Conservation (phyloP, 2,113 vertebrate species). For the Pteronura brasiliensis region DNA sequence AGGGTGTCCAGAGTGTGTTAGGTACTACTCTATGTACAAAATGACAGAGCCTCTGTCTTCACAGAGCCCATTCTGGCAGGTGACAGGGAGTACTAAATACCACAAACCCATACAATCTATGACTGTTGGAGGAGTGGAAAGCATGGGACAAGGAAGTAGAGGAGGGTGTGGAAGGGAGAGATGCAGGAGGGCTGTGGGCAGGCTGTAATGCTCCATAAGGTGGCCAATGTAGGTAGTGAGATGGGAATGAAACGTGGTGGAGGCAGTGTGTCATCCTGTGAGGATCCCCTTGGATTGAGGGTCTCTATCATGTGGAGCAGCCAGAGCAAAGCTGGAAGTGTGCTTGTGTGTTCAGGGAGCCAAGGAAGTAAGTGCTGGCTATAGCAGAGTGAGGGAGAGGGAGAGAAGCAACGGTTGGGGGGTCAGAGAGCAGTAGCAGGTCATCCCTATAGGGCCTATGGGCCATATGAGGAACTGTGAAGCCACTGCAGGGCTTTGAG, state of each 20-base stretch:
- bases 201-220: no score
- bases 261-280: neutral
- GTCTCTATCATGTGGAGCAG: neutral
- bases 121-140: neutral
- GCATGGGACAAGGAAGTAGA: neutral
- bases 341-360: neutral
- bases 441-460: fast-evolving
- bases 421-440: neutral
- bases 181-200: no score
- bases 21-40: no score
- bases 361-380: neutral
- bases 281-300: neutral
- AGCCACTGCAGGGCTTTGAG: neutral
- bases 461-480: no score
- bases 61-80: no score
- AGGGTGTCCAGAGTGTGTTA: no score
- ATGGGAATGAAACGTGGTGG: neutral
- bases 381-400: neutral
- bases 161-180: no score
- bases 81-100: no score
- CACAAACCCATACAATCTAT: fast-evolving
- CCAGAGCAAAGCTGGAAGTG: neutral
- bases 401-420: neutral
- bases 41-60: no score
- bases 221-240: neutral